phyloP scores from a whole-genome alignment of 2,888 invertebrate species.

The Dicycla oo region DNA sequence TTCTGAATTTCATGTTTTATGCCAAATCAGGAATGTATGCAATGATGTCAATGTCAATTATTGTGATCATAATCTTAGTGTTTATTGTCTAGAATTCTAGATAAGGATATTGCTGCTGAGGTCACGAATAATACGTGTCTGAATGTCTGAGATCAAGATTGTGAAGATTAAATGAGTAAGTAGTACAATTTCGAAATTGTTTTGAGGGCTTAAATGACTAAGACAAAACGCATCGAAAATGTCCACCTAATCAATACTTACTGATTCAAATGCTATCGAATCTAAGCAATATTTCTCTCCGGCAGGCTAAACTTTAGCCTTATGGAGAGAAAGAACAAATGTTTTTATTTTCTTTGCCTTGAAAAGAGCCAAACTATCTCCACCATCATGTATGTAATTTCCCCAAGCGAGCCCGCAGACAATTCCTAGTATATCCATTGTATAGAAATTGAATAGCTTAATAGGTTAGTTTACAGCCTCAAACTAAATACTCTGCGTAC shows the following conservation, averaged over 20 bases:
- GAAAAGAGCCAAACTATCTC: no score
- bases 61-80: constrained; percentile 31
- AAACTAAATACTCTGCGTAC: constrained; percentile 22
- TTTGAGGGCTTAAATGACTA: neutral
- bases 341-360: no score
- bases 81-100: constrained; percentile 41
- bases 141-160: constrained; percentile 30
- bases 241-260: no score
- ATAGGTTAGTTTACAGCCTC: neutral
- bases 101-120: constrained; percentile 39
- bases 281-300: no score
- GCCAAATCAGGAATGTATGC: constrained; percentile 43
- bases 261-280: no score
- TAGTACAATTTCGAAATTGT: constrained; percentile 15
- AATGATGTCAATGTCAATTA: constrained; percentile 55
- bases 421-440: constrained; percentile 6
- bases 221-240: no score
- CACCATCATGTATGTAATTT: no score
- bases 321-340: no score
- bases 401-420: no score
- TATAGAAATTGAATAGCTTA: constrained; percentile 41
- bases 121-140: constrained; percentile 24
- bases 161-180: constrained; percentile 9
- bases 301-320: no score
- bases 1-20: constrained; percentile 16